Evolutionary conservation across 2,888 invertebrate genomes (phyloP), one percentile per base, ranked within the genome.

Genomic region (Timandra comae): DNA sequence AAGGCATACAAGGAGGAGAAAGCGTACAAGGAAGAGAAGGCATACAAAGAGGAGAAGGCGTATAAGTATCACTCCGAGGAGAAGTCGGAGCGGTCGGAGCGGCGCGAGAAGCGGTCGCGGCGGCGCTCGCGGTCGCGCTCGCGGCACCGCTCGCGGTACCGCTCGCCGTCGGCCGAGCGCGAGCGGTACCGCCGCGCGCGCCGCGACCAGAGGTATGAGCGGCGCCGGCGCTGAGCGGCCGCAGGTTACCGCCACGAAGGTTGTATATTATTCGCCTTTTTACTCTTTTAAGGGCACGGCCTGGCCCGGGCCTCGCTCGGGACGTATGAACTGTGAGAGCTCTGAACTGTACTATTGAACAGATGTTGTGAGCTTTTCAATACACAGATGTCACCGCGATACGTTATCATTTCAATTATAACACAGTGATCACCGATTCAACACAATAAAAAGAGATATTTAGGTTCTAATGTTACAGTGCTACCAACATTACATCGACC

Each of bases 151-250:
- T 46, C 42, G 44, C 56, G 61, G 41, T 52, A 49, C 35, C 22
- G 45, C 66, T 38, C 65, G 68, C 28, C 30, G 38, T n/a, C n/a
- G n/a, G n/a, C n/a, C 64, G 67, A 41, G 35, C 43, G 49, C 32
- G 61, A 68, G 41, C 61, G 64, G 35, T 58, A 69, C 63, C 65
- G 45, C 28, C 23, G 29, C 21, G 33, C 39, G 23, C 35, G 23
- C 19, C 28, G 30, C 29, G 38, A 38, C 22, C 32, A 28, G 63
- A 73, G 74, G 63, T 67, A 63, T 48, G 48, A 63, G 46, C 63
- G 81, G 41, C 77, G 76, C 37, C 81, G 84, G 40, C 80, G 84
- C 53, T 84, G 82, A 84, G 66, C 72, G 51, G n/a, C n/a, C n/a
- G 49, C 73, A 79, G 81, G 80, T 80, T 77, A 73, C 69, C 32